phyloP scores from a whole-genome alignment of 2,888 invertebrate species.

The Cheilosia soror region DNA sequence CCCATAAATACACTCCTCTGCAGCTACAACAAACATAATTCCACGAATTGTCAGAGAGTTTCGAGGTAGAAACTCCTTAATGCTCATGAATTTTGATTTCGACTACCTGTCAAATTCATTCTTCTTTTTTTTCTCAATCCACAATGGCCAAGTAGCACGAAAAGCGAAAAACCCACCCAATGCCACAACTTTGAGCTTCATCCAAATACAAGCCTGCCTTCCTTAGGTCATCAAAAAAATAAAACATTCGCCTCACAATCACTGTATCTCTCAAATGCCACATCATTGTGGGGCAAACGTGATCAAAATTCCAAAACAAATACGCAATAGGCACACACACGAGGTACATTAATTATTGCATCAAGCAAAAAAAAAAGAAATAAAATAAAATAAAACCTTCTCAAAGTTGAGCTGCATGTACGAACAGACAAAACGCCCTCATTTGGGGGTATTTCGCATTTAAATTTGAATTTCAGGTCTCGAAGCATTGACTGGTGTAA shows the following conservation, averaged over 20 bases:
- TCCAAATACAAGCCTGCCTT: not conserved
- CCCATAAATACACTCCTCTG: not conserved
- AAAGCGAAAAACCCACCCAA: not conserved
- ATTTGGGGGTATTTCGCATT: constrained; percentile 23
- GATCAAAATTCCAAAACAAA: constrained; percentile 54
- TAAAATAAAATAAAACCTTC: constrained; percentile 9
- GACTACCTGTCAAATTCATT: constrained; percentile 1
- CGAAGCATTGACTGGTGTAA: constrained; percentile 8
- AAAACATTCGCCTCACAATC: constrained; percentile 46
- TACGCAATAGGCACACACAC: constrained; percentile 45
- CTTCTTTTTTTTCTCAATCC: not conserved
- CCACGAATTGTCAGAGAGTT: not conserved
- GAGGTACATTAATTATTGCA: constrained; percentile 49
- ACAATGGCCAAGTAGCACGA: not conserved
- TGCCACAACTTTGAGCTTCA: constrained; percentile 2
- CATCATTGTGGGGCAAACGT: constrained; percentile 58
- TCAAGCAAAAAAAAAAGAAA: not conserved
- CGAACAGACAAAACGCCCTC: constrained; percentile 25
- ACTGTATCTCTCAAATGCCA: constrained; percentile 25
- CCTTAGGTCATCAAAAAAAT: constrained; percentile 36
- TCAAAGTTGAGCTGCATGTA: constrained; percentile 16
- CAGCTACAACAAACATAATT: not conserved
- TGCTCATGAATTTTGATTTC: constrained; percentile 5
- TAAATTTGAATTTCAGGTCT: constrained; percentile 25
- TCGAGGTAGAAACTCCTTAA: not conserved